phyloP scores from a whole-genome alignment of 2,888 invertebrate species.

The Perdita meconis region DNA sequence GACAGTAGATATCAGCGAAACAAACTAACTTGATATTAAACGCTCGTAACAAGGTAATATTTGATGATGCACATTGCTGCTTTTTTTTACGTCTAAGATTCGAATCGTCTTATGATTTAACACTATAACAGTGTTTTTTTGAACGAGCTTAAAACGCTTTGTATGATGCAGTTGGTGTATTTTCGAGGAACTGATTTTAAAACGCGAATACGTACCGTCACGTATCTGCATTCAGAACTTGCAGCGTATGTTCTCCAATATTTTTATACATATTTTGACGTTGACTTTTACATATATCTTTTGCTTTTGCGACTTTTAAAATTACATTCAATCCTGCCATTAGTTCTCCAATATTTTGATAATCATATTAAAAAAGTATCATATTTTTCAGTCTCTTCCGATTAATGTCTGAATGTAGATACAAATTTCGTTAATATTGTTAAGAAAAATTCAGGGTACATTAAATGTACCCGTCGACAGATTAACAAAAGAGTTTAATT shows the following conservation, averaged over 20 bases:
- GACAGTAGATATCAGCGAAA: slow-evolving; percentile 52
- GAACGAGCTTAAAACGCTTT: slow-evolving; percentile 66
- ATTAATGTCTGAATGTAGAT: slow-evolving; percentile 48
- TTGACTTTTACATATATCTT: slow-evolving; percentile 7
- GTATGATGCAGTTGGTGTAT: slow-evolving; percentile 40
- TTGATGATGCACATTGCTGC: slow-evolving; percentile 40
- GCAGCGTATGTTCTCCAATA: slow-evolving; percentile 24
- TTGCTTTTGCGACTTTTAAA: slow-evolving; percentile 5
- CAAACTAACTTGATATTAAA: slow-evolving; percentile 51
- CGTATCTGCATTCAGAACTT: slow-evolving; percentile 49
- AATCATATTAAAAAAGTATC: slow-evolving; percentile 2
- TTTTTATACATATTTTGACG: slow-evolving; percentile 31
- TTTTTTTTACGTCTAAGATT: slow-evolving; percentile 49
- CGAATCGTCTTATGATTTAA: slow-evolving; percentile 53
- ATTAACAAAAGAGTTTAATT: slow-evolving; percentile 31
- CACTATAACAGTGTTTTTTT: slow-evolving; percentile 51
- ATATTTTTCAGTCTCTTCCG: slow-evolving; percentile 4
- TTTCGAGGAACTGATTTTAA: slow-evolving; percentile 32
- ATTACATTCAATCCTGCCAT: slow-evolving; percentile 18
- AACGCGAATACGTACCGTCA: slow-evolving; percentile 37
- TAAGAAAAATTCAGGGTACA: slow-evolving; percentile 19
- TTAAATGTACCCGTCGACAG: slow-evolving; percentile 18
- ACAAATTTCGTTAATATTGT: slow-evolving; percentile 38
- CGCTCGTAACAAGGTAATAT: slow-evolving; percentile 45
- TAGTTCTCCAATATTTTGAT: neutral